Evolutionary conservation across 2,113 vertebrate genomes (phyloP).

Genomic region (Excalfactoria chinensis): DNA sequence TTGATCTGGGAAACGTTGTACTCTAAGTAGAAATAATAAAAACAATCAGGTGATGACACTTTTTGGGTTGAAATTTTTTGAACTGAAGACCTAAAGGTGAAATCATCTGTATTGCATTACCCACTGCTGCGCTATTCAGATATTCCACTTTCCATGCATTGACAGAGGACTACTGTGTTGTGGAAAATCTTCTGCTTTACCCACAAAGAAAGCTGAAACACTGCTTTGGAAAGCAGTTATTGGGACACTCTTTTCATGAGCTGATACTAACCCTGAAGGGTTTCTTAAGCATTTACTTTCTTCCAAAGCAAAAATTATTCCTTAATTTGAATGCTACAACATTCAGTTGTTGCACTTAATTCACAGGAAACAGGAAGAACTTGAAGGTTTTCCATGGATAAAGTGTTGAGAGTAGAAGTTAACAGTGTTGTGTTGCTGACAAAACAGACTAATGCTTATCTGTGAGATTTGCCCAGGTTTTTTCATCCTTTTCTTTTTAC

Average conservation of each 20-base stretch:
- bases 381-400: not conserved
- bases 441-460: not conserved
- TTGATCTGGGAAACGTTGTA: slow-evolving; percentile 35
- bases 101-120: slow-evolving; percentile 64
- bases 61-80: slow-evolving; percentile 63
- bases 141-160: slow-evolving; percentile 10
- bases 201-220: not conserved
- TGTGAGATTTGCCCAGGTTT: not conserved
- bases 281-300: not conserved
- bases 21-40: slow-evolving; percentile 57
- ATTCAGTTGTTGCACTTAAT: not conserved
- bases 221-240: not conserved
- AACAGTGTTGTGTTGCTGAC: not conserved
- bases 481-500: not conserved
- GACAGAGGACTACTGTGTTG: not conserved
- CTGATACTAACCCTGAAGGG: not conserved
- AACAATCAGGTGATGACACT: slow-evolving; percentile 69
- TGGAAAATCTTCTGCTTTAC: not conserved
- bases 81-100: slow-evolving; percentile 64
- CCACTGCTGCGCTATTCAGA: slow-evolving; percentile 26
- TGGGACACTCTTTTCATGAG: not conserved
- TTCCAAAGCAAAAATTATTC: not conserved
- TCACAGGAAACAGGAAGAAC: not conserved
- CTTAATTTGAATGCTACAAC: not conserved
- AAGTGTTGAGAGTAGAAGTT: not conserved